A percentile compares a stretch with the other conserved stretches of the same genome.
These are phyloP conservation scores for Diloba caeruleocephala DNA, from an alignment of 2,888 invertebrate species.

Conservation along the genomic window DNA sequence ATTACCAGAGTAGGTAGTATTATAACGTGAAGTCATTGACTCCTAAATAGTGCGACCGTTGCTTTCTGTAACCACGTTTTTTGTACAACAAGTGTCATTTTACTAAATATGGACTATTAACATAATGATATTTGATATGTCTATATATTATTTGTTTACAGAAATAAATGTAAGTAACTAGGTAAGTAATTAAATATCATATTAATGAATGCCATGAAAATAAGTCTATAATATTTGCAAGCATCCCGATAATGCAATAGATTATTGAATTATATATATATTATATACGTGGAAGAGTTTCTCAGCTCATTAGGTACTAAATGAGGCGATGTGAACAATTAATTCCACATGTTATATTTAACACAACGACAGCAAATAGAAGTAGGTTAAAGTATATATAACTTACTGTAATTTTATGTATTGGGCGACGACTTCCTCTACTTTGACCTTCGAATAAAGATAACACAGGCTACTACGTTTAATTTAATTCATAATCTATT, in stretches of 20 bases:
- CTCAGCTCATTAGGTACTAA: too few relatives aligned
- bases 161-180: too few relatives aligned
- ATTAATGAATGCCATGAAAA: too few relatives aligned
- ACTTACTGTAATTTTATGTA: constrained; percentile 6
- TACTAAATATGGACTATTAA: constrained; percentile 20
- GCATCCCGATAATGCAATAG: too few relatives aligned
- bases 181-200: too few relatives aligned
- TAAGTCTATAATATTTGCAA: too few relatives aligned
- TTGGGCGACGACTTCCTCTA: constrained; percentile 53
- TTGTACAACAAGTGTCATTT: constrained; percentile 33
- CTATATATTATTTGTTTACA: neutral
- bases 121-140: constrained; percentile 4
- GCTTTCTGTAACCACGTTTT: constrained; percentile 56
- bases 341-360: too few relatives aligned
- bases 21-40: constrained; percentile 68
- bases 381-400: neutral
- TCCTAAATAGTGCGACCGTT: constrained; percentile 71
- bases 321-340: too few relatives aligned
- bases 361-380: too few relatives aligned
- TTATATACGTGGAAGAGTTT: too few relatives aligned
- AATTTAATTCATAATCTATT: constrained; percentile 39
- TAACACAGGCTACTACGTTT: constrained; percentile 42
- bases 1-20: constrained; percentile 28
- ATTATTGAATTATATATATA: too few relatives aligned
- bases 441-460: constrained; percentile 61